Evolutionary conservation across 2,797 vertebrate genomes (phyloP).

Genomic region (Vultur gryphus): DNA sequence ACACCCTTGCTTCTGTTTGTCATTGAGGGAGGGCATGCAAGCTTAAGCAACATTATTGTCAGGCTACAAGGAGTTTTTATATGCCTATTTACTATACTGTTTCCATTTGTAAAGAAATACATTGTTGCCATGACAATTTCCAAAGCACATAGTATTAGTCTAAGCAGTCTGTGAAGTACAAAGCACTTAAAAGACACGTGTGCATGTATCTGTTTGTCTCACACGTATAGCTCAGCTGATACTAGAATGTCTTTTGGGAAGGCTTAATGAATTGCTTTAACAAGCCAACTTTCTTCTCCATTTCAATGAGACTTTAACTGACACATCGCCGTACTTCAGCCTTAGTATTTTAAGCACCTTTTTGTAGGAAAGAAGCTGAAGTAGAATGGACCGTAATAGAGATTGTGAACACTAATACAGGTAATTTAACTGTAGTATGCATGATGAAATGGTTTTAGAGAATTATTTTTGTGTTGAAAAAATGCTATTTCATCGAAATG

Average conservation of each 20-base stretch:
- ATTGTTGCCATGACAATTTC: background rate
- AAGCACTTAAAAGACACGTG: background rate
- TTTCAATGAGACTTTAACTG: background rate
- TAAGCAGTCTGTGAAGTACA: background rate
- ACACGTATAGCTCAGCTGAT: background rate
- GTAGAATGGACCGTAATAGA: fast-evolving
- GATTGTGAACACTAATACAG: background rate
- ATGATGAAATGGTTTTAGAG: background rate
- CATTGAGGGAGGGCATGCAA: background rate
- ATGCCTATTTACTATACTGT: background rate
- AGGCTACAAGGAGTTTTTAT: conserved; percentile 15
- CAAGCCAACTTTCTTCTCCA: background rate
- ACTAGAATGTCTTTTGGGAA: background rate
- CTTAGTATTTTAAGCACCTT: background rate
- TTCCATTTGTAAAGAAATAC: background rate
- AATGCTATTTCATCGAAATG: background rate
- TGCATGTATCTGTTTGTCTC: background rate
- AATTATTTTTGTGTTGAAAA: background rate
- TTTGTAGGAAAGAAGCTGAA: background rate
- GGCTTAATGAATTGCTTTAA: background rate
- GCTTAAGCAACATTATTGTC: background rate
- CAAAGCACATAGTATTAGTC: background rate
- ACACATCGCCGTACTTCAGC: background rate
- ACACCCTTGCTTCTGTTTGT: background rate
- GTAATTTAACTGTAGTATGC: too few species aligned